Base-by-base conservation (phyloP, 2,888 invertebrate species). In the Melitaea athalia region DNA sequence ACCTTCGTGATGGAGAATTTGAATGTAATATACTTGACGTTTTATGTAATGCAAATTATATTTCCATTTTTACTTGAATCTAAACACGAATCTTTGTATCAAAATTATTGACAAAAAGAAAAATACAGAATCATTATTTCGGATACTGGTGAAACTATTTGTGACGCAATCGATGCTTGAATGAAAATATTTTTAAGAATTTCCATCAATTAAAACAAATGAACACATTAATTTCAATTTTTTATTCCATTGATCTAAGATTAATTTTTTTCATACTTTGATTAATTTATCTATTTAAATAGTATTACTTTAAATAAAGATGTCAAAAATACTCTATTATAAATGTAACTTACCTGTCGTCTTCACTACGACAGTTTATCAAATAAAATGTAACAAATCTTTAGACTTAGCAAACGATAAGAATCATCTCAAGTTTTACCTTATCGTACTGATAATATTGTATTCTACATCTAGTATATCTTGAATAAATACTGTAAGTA, bases 391-490 rank as follows among this genome's bases (percentile, higher is more conserved):
- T 75, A 76, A 75, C 70, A 70, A 68, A 67, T 75, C 65, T 72
- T 77, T 74, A 74, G 74, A 74, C 73, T 73, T 71, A 77, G 74
- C 59, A 55, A 69, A 74, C 80, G 89, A 89, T 91, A 90, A 87
- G 74, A 72, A 68, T 76, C 87, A 88, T 90, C 91, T 89, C 78
- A 79, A 85, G 84, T 84, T 76, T 79, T 75, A 67, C 75, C 76
- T 85, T 85, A 87, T 86, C 87, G 59, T 42, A 52, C 31, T 64
- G 61, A 60, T 64, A 63, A 67, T 70, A 70, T 60, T 67, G 61
- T 67, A 38, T 55, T 61, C 33, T 15, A 53, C n/a, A 15, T 53
- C 55, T 17, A 61, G 66, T 61, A 42, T 47, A 14, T 66, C 53
- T 31, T 55, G 45, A 61, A n/a, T 33, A 67, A 59, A 33, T 62